Evolutionary conservation across 2,888 invertebrate genomes (phyloP).

Genomic region (Diarsia dahlii): DNA sequence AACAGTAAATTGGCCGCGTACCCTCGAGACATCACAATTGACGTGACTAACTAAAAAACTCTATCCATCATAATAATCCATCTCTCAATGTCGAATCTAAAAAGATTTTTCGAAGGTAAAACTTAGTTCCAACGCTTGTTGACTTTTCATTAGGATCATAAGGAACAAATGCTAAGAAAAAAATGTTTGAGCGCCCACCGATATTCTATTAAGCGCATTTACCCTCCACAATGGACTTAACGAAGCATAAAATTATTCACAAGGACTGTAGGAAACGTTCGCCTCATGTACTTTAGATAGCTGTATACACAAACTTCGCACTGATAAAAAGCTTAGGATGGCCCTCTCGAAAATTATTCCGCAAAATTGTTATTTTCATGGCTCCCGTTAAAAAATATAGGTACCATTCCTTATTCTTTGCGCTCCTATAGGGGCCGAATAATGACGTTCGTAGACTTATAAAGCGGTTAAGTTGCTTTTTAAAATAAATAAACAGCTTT

Average conservation of each 20-base stretch:
- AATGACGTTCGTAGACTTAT: slow-evolving; percentile 81
- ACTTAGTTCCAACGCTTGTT: slow-evolving; percentile 71
- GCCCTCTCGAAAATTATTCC: slow-evolving; percentile 86
- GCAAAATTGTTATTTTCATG: slow-evolving; percentile 87
- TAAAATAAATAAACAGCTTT: slow-evolving; percentile 82
- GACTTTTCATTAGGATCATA: slow-evolving; percentile 78
- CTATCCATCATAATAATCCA: slow-evolving; percentile 78
- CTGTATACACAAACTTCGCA: slow-evolving; percentile 86
- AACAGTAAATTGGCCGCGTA: slow-evolving; percentile 70
- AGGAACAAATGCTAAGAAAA: slow-evolving; percentile 62
- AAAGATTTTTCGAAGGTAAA: slow-evolving; percentile 66
- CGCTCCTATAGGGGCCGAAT: slow-evolving; percentile 70
- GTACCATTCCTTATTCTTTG: slow-evolving; percentile 78
- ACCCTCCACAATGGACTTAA: slow-evolving; percentile 84
- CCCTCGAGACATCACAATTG: slow-evolving; percentile 63
- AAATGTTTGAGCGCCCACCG: slow-evolving; percentile 67
- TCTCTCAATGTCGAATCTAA: slow-evolving; percentile 74
- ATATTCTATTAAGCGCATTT: slow-evolving; percentile 81
- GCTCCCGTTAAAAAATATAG: slow-evolving; percentile 79
- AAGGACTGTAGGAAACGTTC: slow-evolving; percentile 84
- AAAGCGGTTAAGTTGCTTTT: slow-evolving; percentile 82
- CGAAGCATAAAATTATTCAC: slow-evolving; percentile 88
- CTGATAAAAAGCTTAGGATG: slow-evolving; percentile 89
- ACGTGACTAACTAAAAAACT: slow-evolving; percentile 68
- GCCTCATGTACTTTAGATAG: slow-evolving; percentile 84